These are phyloP conservation scores for Graptemys geographica DNA, from an alignment of 2,797 vertebrate species.

Conservation along the genomic window DNA sequence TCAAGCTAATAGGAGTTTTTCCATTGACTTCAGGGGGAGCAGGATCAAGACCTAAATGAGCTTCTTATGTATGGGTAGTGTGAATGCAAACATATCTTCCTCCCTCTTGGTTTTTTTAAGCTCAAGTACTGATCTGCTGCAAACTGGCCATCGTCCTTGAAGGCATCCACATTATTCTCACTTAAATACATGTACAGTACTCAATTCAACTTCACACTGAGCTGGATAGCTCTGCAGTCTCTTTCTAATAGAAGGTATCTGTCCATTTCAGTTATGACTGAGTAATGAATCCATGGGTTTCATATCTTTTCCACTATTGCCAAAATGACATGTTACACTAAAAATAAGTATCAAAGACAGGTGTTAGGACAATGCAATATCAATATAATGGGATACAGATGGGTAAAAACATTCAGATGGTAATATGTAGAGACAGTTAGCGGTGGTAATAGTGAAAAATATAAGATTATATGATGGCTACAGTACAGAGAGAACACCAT, in stretches of 20 bases:
- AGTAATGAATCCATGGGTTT: not conserved
- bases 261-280: not conserved
- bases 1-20: not conserved
- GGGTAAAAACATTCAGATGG: conserved; percentile 7
- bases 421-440: conserved; percentile 9
- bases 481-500: too few species aligned
- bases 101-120: not conserved
- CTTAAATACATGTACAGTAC: not conserved
- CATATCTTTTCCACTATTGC: not conserved
- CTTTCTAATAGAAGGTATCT: not conserved
- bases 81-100: not conserved
- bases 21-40: not conserved
- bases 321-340: not conserved
- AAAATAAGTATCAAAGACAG: conserved; percentile 12
- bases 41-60: not conserved
- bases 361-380: not conserved
- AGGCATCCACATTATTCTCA: not conserved
- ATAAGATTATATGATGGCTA: not conserved
- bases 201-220: not conserved
- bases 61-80: not conserved
- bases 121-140: not conserved
- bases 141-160: not conserved
- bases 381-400: not conserved
- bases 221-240: not conserved
- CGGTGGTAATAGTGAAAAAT: not conserved